Evolutionary conservation across 2,113 vertebrate genomes (phyloP).

Genomic region (Hypanus sabinus): DNA sequence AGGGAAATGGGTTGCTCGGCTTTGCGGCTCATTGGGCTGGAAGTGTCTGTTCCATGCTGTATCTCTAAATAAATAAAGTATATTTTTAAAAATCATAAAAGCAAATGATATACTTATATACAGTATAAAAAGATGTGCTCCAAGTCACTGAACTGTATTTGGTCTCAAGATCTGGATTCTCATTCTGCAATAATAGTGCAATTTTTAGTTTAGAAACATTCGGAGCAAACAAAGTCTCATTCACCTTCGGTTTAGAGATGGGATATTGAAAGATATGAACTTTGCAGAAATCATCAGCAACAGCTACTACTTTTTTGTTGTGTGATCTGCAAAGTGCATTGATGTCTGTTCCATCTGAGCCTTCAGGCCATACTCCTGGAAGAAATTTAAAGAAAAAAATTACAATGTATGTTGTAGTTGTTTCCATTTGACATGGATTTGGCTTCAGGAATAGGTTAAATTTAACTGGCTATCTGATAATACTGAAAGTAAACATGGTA

Average conservation of each 20-base stretch:
- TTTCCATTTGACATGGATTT: background rate
- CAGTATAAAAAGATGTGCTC: background rate
- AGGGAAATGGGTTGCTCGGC: too few relatives aligned
- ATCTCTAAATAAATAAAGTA: too few relatives aligned
- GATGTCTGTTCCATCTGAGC: slow-evolving; percentile 95
- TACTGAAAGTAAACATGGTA: background rate
- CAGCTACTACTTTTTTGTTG: slow-evolving; percentile 84
- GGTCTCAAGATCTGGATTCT: background rate
- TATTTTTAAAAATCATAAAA: background rate
- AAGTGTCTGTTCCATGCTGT: too few relatives aligned
- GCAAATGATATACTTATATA: background rate
- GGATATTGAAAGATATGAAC: slow-evolving; percentile 94
- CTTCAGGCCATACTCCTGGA: slow-evolving; percentile 93
- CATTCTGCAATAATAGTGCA: background rate
- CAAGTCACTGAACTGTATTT: background rate
- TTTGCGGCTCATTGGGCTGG: too few relatives aligned
- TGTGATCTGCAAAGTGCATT: slow-evolving; percentile 87
- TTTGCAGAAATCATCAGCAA: slow-evolving; percentile 97
- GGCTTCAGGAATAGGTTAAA: background rate
- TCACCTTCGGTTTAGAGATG: slow-evolving; percentile 87
- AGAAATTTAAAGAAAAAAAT: slow-evolving; percentile 23
- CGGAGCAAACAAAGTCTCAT: slow-evolving; percentile 3
- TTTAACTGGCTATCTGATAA: background rate
- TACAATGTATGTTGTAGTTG: background rate
- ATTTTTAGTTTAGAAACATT: background rate